Evolutionary conservation across 2,888 invertebrate species (phyloP).

Genomic region (Euproctis similis): DNA sequence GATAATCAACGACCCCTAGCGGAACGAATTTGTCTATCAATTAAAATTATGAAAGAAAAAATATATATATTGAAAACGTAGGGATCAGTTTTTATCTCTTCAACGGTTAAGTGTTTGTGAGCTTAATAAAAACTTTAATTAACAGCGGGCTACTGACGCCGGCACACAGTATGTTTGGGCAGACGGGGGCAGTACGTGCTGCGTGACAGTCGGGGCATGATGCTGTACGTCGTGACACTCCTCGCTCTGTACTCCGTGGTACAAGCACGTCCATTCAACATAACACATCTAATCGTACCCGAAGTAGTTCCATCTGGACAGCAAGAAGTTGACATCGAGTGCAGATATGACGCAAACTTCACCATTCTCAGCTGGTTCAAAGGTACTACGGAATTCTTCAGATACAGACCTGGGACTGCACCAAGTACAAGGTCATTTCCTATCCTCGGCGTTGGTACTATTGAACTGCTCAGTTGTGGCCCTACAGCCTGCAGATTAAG

Average conservation of each 20-base stretch:
- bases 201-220: slow-evolving; percentile 52
- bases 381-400: slow-evolving; percentile 58
- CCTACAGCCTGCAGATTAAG: slow-evolving; percentile 50
- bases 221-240: slow-evolving; percentile 41
- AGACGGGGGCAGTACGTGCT: slow-evolving; percentile 45
- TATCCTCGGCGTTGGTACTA: slow-evolving; percentile 47
- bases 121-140: slow-evolving; percentile 74
- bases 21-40: slow-evolving; percentile 61
- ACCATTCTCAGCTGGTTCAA: slow-evolving; percentile 65
- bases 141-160: slow-evolving; percentile 52
- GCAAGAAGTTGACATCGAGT: slow-evolving; percentile 53
- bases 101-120: slow-evolving; percentile 66
- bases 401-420: slow-evolving; percentile 52
- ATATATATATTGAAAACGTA: too few relatives aligned
- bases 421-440: slow-evolving; percentile 58
- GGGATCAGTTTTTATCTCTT: slow-evolving; percentile 43
- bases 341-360: slow-evolving; percentile 63
- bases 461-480: slow-evolving; percentile 54
- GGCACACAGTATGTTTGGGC: slow-evolving; percentile 30
- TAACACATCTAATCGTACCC: slow-evolving; percentile 54
- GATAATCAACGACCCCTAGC: slow-evolving; percentile 42
- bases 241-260: slow-evolving; percentile 26
- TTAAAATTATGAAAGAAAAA: slow-evolving; percentile 42
- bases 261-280: slow-evolving; percentile 44
- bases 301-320: slow-evolving; percentile 42